A percentile compares a stretch with the other conserved stretches of the same genome.
Evolutionary conservation across 1,140 invertebrate genomes (phyloP).

Genomic region (Drosophila burlai): DNA sequence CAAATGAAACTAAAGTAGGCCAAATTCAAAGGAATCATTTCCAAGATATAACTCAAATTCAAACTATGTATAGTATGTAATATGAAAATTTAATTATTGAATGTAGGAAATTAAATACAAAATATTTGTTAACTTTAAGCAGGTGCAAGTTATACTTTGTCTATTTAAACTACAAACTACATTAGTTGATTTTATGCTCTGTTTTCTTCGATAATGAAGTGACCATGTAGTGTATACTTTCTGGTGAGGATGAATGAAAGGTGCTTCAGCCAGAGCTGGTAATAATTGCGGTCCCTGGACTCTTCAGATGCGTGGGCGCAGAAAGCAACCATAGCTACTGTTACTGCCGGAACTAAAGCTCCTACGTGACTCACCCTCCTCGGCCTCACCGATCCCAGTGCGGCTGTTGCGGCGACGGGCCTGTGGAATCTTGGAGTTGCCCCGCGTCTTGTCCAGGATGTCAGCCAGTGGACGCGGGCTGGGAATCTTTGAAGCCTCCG

Average conservation of each 20-base stretch:
- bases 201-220: not conserved
- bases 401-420: constrained; percentile 72
- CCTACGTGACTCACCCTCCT: constrained; percentile 70
- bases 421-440: constrained; percentile 71
- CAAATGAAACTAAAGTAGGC: too few species aligned
- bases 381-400: constrained; percentile 47
- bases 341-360: constrained; percentile 18
- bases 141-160: not conserved
- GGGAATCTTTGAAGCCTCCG: constrained; percentile 77
- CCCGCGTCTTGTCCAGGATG: constrained; percentile 75
- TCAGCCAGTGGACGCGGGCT: constrained; percentile 80
- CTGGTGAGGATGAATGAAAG: constrained; percentile 4
- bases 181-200: not conserved
- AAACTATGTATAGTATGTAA: not conserved
- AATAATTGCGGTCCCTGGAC: constrained; percentile 60
- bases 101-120: too few species aligned
- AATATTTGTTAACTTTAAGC: not conserved
- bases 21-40: not conserved
- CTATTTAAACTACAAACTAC: not conserved
- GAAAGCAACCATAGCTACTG: constrained; percentile 52
- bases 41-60: not conserved
- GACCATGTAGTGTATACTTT: not conserved
- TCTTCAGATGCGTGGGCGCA: constrained; percentile 69
- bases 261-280: constrained; percentile 20
- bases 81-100: not conserved